phyloP scores from a whole-genome alignment of 2,888 invertebrate species.

The Rhyacophila evoluta region DNA sequence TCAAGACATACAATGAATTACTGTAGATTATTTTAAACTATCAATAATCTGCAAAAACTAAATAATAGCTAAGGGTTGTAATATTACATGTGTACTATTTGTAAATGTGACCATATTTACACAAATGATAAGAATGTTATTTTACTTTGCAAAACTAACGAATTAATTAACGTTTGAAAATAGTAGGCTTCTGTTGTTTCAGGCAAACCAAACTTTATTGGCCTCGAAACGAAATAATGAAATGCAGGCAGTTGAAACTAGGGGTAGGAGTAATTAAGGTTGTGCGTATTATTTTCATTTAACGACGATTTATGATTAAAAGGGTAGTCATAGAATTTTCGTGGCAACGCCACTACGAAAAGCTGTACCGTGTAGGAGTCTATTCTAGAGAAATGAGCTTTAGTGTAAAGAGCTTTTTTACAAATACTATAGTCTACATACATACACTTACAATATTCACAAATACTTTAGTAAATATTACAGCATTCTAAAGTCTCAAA shows the following conservation, averaged over 20 bases:
- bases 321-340: constrained; percentile 21
- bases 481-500: no score
- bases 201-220: background rate
- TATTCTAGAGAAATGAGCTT: background rate
- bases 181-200: background rate
- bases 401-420: no score
- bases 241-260: constrained; percentile 13
- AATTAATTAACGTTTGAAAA: background rate
- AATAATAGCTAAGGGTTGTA: no score
- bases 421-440: no score
- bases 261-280: constrained; percentile 18
- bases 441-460: no score
- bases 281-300: constrained; percentile 34
- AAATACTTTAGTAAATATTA: no score
- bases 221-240: constrained; percentile 22
- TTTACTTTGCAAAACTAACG: background rate
- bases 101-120: no score
- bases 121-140: no score
- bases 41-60: no score
- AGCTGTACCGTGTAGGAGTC: background rate
- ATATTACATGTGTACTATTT: no score
- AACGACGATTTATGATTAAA: constrained; percentile 38
- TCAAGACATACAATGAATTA: no score
- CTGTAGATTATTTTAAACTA: no score
- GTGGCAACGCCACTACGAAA: background rate